Conservation (phyloP, 2,113 vertebrate species). For the Indri indri region DNA sequence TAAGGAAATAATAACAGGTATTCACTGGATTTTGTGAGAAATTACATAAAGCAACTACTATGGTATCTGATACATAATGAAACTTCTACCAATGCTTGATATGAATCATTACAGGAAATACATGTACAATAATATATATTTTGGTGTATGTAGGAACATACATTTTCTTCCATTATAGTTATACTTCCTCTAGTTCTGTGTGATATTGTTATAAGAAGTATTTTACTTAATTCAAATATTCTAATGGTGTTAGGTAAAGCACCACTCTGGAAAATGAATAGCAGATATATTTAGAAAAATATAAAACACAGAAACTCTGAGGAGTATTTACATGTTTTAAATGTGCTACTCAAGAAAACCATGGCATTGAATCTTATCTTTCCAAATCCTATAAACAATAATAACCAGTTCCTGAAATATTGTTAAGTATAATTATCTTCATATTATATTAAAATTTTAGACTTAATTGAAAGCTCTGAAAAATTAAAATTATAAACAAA, state of each 20-base stretch:
- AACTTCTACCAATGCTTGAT: not conserved
- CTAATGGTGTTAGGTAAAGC: not conserved
- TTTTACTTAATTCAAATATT: not conserved
- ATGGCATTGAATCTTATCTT: not conserved
- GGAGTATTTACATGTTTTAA: not conserved
- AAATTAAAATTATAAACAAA: slow-evolving; percentile 23
- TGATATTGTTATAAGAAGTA: not conserved
- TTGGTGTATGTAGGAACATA: not conserved
- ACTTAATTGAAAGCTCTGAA: not conserved
- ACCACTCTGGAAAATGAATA: not conserved
- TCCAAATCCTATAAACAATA: not conserved
- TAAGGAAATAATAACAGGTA: not conserved
- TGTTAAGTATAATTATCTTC: not conserved
- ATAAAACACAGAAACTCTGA: not conserved
- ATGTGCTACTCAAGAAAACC: not conserved
- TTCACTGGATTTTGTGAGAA: not conserved
- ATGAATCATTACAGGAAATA: not conserved
- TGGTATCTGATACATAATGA: not conserved
- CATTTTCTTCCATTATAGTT: not conserved
- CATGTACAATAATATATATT: not conserved
- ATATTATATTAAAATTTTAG: slow-evolving; percentile 14
- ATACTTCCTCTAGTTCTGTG: not conserved
- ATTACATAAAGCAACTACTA: not conserved
- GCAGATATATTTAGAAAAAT: not conserved
- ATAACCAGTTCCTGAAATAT: not conserved